These are phyloP conservation scores for Glaucidium brasilianum DNA, from an alignment of 2,113 vertebrate species.

Conservation along the genomic window DNA sequence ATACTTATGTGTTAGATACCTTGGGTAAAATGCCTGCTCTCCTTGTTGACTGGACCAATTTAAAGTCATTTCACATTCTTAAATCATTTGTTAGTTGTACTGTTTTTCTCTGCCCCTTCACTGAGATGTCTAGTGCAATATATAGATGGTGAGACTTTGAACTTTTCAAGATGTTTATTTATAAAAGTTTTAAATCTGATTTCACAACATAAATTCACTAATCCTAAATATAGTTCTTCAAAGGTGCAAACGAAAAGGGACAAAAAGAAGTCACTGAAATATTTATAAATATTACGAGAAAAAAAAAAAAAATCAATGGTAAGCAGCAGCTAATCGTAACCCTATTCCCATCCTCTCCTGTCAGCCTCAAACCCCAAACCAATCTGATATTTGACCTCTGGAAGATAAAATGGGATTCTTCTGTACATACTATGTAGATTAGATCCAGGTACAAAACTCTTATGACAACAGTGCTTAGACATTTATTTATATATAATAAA, in stretches of 20 bases:
- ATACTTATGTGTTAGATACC: not conserved
- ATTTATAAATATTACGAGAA: not conserved
- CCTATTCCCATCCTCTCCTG: not conserved
- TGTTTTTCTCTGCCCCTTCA: not conserved
- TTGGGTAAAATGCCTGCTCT: not conserved
- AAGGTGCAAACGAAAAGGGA: conserved; percentile 22
- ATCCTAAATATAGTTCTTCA: conserved; percentile 6
- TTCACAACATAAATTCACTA: not conserved
- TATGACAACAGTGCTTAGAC: not conserved
- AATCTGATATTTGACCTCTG: not conserved
- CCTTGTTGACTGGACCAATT: conserved; percentile 16
- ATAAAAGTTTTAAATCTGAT: conserved; percentile 30
- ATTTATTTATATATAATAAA: not conserved
- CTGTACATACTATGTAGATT: not conserved
- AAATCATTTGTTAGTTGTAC: conserved; percentile 27
- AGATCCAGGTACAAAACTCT: not conserved
- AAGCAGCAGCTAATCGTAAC: not conserved
- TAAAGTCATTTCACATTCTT: conserved; percentile 19
- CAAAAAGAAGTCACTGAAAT: conserved; percentile 28
- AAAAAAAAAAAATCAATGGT: not conserved
- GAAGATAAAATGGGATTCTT: not conserved
- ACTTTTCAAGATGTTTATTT: not conserved
- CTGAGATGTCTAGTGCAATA: not conserved
- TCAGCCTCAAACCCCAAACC: not conserved
- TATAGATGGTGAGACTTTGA: not conserved